Evolutionary conservation across 1,140 invertebrate genomes (phyloP), one percentile per base, ranked within the genome.

Genomic region (Macrotrachela quadricornifera): DNA sequence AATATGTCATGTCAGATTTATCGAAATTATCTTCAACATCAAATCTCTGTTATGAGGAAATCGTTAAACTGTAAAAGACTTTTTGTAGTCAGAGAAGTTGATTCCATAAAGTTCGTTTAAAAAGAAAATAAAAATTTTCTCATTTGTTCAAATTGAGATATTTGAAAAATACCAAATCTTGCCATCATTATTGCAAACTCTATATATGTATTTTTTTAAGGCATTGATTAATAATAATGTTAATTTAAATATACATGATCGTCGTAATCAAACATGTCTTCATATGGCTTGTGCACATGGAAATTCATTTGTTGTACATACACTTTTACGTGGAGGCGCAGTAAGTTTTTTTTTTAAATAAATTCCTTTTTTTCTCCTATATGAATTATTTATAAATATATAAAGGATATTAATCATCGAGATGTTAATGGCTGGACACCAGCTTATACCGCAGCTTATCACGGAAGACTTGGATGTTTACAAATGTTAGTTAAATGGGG

Each of bases 361-460:
- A 14, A 48, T 14, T 10, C 41, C 9, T 2, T 39, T 13, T 47
- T 39, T 57, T 9, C 50, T n/a, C n/a, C n/a, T n/a, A n/a, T n/a
- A n/a, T n/a, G n/a, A n/a, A n/a, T n/a, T n/a, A n/a, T n/a, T n/a
- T n/a, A n/a, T n/a, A n/a, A n/a, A n/a, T n/a, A n/a, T n/a, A n/a
- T n/a, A n/a, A n/a, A 68, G 66, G 65, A 70, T 55, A 59, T 65
- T 8, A 65, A 66, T 55, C 48, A 54, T 10, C 55, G 59, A 43
- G 68, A 71, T 58, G 64, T 65, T 44, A 66, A 63, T 57, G 65
- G 64, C 30, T 71, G 69, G 69, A 67, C 60, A 3, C 57, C 67
- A n/a, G 60, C 70, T n/a, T 68, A 71, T 54, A 51, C 57, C 36
- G 66, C 69, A n/a, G 59, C 63, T 11, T 71, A 66, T 55, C 68